Conservation (phyloP, 2,113 vertebrate genomes). For the Pterocles orientalis region DNA sequence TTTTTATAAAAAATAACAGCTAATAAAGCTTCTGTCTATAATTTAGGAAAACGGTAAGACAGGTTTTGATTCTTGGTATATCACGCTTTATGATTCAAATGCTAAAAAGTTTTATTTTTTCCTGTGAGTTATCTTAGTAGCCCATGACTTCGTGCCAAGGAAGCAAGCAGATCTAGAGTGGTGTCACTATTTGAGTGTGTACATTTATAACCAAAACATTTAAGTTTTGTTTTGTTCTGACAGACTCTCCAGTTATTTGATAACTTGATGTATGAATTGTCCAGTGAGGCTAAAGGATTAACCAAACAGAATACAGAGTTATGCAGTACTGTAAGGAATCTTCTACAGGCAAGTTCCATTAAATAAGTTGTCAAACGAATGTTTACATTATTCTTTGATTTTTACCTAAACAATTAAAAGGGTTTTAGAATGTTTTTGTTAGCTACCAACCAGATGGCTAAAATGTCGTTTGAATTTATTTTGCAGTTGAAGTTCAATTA, state of each 20-base stretch:
- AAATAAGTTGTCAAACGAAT: neutral
- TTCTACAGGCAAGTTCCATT: constrained; percentile 80
- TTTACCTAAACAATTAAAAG: neutral
- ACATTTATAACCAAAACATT: neutral
- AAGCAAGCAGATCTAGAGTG: neutral
- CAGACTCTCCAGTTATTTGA: constrained; percentile 87
- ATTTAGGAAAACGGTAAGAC: neutral
- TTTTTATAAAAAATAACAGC: neutral
- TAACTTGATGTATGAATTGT: constrained; percentile 84
- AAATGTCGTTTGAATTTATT: neutral
- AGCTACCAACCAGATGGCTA: neutral
- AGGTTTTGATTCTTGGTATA: neutral
- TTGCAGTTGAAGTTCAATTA: neutral
- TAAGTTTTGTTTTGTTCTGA: constrained; percentile 16
- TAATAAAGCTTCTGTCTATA: neutral
- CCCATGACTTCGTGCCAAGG: neutral
- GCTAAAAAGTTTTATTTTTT: neutral
- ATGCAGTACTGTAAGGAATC: constrained; percentile 77
- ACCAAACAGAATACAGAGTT: constrained; percentile 87
- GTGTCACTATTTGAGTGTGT: neutral
- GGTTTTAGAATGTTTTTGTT: neutral
- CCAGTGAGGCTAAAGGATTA: constrained; percentile 80
- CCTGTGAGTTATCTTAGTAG: neutral
- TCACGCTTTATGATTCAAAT: neutral
- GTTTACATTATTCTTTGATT: neutral